Conservation (phyloP, 1,140 invertebrate species). For the Brachionus sp. region DNA sequence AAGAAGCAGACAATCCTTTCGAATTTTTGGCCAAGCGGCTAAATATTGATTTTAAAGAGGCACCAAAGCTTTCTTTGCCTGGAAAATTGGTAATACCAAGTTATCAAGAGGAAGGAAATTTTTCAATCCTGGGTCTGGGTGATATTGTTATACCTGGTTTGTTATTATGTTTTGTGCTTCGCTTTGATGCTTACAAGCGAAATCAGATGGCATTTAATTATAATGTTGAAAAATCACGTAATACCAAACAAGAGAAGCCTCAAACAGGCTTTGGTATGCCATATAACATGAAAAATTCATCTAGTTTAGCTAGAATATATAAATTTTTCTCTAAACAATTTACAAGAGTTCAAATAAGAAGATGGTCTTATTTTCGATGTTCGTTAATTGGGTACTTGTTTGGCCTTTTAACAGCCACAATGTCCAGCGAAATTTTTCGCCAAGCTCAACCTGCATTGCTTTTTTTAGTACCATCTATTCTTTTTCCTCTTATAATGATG, state of each 20-base stretch:
- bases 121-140: slow-evolving; percentile 91
- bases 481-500: slow-evolving; percentile 90
- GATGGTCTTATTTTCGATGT: slow-evolving; percentile 83
- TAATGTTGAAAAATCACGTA: slow-evolving; percentile 67
- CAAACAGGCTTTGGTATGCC: not conserved
- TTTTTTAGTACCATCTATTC: slow-evolving; percentile 92
- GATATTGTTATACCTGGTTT: slow-evolving; percentile 96
- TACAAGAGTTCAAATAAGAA: not conserved
- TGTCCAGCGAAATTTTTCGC: slow-evolving; percentile 94
- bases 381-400: slow-evolving; percentile 94
- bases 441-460: slow-evolving; percentile 92
- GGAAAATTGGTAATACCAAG: slow-evolving; percentile 91
- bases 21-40: slow-evolving; percentile 71
- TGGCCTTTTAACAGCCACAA: slow-evolving; percentile 88
- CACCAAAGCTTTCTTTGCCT: slow-evolving; percentile 87
- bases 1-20: slow-evolving; percentile 92
- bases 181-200: slow-evolving; percentile 85
- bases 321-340: not conserved
- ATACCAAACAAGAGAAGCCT: not conserved
- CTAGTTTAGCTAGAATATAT: not conserved
- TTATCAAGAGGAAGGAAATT: slow-evolving; percentile 82
- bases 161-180: slow-evolving; percentile 85
- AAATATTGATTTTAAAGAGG: slow-evolving; percentile 82
- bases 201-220: not conserved
- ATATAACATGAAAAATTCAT: not conserved